Percentiles rank a stretch among this genome's conserved stretches.
Evolutionary conservation across 1,140 invertebrate species (phyloP).

Genomic region (Drosophila prosaltans): DNA sequence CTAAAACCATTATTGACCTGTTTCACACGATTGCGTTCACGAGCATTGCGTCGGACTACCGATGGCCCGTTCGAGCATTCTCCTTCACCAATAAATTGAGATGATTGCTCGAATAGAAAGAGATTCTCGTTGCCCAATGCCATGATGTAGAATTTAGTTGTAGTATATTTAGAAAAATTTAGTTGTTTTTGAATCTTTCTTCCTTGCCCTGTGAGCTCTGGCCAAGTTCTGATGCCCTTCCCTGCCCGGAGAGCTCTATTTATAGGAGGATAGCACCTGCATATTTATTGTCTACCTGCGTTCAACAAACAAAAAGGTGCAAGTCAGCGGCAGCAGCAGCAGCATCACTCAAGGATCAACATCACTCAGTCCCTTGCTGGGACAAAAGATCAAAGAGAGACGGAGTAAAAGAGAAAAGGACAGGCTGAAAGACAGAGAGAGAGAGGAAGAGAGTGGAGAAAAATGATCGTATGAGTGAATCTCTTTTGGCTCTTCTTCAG

Average conservation of each 20-base stretch:
- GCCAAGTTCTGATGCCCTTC: slow-evolving; percentile 81
- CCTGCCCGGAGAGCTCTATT: slow-evolving; percentile 68
- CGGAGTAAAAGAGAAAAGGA: not conserved
- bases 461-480: not conserved
- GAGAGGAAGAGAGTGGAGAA: not conserved
- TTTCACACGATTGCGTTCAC: slow-evolving; percentile 96
- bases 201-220: slow-evolving; percentile 53
- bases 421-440: not conserved
- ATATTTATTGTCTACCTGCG: slow-evolving; percentile 38
- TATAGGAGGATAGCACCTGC: slow-evolving; percentile 69
- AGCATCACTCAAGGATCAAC: slow-evolving; percentile 37
- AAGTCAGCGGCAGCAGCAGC: slow-evolving; percentile 19
- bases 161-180: slow-evolving; percentile 5
- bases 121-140: slow-evolving; percentile 43
- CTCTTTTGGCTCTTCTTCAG: not conserved
- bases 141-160: slow-evolving; percentile 22
- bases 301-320: slow-evolving; percentile 27
- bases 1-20: slow-evolving; percentile 97
- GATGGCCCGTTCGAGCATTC: slow-evolving; percentile 75
- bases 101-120: slow-evolving; percentile 39
- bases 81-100: slow-evolving; percentile 22
- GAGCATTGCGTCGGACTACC: slow-evolving; percentile 94
- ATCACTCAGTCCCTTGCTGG: slow-evolving; percentile 3
- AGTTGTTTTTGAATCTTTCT: slow-evolving; percentile 8
- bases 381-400: not conserved